Conservation (phyloP, 2,113 vertebrate genomes). For the Urocitellus parryii region DNA sequence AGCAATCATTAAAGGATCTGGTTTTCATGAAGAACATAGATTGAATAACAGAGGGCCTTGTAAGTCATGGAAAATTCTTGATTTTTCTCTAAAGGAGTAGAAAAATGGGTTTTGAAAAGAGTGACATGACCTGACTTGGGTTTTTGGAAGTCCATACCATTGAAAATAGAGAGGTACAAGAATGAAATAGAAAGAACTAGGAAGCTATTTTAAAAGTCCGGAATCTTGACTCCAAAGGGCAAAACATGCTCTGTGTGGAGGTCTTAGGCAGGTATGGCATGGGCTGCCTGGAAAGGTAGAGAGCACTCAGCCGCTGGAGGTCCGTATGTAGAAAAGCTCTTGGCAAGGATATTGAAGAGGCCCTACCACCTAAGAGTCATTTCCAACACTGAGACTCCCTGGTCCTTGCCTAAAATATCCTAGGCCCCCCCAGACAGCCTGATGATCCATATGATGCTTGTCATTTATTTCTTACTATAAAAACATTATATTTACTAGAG, state of each 20-base stretch:
- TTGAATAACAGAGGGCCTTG: neutral
- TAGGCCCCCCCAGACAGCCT: neutral
- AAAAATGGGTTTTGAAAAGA: conserved; percentile 25
- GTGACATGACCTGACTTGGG: neutral
- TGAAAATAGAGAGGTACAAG: conserved; percentile 14
- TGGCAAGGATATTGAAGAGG: neutral
- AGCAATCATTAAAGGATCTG: neutral
- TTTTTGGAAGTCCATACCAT: neutral
- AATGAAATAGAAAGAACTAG: conserved; percentile 19
- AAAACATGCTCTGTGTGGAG: neutral
- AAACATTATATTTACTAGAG: neutral
- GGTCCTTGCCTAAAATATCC: neutral
- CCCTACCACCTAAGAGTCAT: neutral
- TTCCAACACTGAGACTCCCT: neutral
- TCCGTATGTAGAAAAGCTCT: neutral
- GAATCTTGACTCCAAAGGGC: neutral
- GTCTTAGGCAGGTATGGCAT: neutral
- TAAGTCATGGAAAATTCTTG: neutral
- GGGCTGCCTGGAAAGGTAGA: neutral
- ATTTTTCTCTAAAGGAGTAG: neutral
- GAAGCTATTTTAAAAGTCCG: neutral
- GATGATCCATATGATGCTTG: neutral
- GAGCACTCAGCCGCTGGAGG: neutral
- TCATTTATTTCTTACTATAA: conserved; percentile 15
- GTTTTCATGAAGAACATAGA: neutral